These are phyloP conservation scores for Ptychoptera contaminata DNA, from an alignment of 2,888 invertebrate genomes.

Conservation along the genomic window DNA sequence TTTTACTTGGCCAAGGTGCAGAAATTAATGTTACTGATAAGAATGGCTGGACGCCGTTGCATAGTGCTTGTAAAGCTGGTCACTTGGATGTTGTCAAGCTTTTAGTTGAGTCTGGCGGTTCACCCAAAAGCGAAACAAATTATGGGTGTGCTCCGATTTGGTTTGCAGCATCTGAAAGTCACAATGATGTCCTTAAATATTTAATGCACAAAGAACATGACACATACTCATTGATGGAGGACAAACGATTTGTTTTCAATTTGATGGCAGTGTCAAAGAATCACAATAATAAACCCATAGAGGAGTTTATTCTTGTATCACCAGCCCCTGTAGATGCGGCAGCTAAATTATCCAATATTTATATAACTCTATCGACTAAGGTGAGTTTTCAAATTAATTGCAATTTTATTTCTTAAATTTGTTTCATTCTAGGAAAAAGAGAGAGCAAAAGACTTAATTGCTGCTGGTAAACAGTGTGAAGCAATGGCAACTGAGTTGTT, in stretches of 20 bases:
- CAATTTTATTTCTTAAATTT: conserved; percentile 3
- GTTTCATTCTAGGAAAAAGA: conserved; percentile 66
- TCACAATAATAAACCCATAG: conserved; percentile 88
- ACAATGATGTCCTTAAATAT: conserved; percentile 89
- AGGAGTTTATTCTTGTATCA: conserved; percentile 95
- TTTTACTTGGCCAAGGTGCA: conserved; percentile 93
- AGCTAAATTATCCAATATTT: conserved; percentile 88
- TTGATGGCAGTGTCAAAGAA: conserved; percentile 96
- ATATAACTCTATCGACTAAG: conserved; percentile 75
- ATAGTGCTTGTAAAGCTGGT: conserved; percentile 89
- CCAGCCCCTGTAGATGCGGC: conserved; percentile 99
- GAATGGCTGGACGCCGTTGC: conserved; percentile 91
- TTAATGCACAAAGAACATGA: conserved; percentile 96
- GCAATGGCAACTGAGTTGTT: conserved; percentile 93
- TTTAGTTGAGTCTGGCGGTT: conserved; percentile 89
- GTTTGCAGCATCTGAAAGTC: conserved; percentile 96
- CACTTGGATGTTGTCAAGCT: conserved; percentile 89
- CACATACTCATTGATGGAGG: conserved; percentile 93
- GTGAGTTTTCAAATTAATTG: no score
- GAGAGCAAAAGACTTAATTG: conserved; percentile 88
- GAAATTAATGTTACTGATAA: conserved; percentile 96
- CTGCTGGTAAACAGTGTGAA: conserved; percentile 93
- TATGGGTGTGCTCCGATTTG: conserved; percentile 94
- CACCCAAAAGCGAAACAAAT: conserved; percentile 88
- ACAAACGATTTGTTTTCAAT: conserved; percentile 94